Base-by-base conservation (phyloP, 2,113 vertebrate species). In the Myiozetetes cayanensis region DNA sequence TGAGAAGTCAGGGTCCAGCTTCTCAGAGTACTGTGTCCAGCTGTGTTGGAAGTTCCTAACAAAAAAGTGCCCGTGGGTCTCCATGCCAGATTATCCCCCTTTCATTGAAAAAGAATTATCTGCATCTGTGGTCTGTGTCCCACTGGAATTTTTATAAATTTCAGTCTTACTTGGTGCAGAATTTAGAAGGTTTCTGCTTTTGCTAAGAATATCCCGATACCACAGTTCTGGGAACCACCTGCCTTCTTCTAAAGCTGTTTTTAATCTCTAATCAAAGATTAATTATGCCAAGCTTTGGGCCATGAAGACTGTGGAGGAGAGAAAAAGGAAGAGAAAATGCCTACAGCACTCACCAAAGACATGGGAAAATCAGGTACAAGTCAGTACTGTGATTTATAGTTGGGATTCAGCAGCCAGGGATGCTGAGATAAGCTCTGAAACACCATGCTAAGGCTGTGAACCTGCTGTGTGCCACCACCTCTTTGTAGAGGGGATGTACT, bases 211-310 rank as follows among this genome's bases (percentile, higher is more conserved):
- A 88, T 63, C 30, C 30, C 22, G 67, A 14, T 35, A 23, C 22
- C 8, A 31, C 15, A 16, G 14, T 80, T 92, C n/a, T 77, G 84
- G 55, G 65, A 81, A 7, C 52, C 52, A 67, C 67, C 65, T 95
- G 68, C 84, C 80, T 89, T 70, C 27, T 80, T 81, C 76, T 81
- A 67, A 89, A 93, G 35, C 27, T 59, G 25, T 68, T 89, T 92
- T 84, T 81, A 90, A 90, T 90, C 47, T 79, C 49, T 78, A 75
- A 81, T 90, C 52, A 90, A 89, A 92, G 71, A 78, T 74, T 88
- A 92, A 71, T 89, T 84, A 84, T 67, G 80, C 55, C 65, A 92
- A 24, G 3, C 47, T 93, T 84, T 81, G 47, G 56, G 24, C 43
- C 27, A 4, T 35, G 63, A 71, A 72, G 52, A 24, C 41, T 70